Evolutionary conservation across 53 echinoderm and acorn worm genomes (phyloP).

Genomic region (Zoroaster sp.): DNA sequence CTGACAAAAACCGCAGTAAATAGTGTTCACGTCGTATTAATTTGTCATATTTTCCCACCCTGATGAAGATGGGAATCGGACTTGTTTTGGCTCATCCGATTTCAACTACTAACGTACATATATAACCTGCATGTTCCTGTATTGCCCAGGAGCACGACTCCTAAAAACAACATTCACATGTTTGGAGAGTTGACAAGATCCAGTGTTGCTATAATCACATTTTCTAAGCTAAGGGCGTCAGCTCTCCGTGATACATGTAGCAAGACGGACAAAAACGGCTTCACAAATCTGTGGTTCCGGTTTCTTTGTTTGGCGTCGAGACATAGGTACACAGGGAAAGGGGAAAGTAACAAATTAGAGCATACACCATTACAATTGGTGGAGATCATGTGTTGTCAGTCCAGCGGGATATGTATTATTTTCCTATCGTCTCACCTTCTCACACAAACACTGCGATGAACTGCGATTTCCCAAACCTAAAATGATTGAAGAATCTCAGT

Average conservation of each 20-base stretch:
- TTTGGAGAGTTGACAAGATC: not conserved
- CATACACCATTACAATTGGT: not conserved
- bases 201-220: not conserved
- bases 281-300: not conserved
- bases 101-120: not conserved
- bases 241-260: not conserved
- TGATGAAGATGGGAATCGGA: not conserved
- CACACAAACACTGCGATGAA: not conserved
- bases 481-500: slow-evolving; percentile 17
- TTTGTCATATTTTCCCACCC: too few species aligned
- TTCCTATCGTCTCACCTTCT: slow-evolving; percentile 16
- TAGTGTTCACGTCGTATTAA: too few species aligned
- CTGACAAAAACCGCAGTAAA: too few species aligned
- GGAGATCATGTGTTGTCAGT: not conserved
- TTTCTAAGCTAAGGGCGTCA: not conserved
- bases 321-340: not conserved
- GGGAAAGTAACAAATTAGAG: not conserved
- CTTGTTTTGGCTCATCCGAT: not conserved
- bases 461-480: not conserved
- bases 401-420: slow-evolving; percentile 11
- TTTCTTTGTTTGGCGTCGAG: not conserved
- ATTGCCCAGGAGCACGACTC: not conserved
- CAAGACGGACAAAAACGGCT: not conserved
- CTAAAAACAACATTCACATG: not conserved
- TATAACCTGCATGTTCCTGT: not conserved